Conservation (phyloP, 2,797 vertebrate genomes). For the Erithacus rubecula region DNA sequence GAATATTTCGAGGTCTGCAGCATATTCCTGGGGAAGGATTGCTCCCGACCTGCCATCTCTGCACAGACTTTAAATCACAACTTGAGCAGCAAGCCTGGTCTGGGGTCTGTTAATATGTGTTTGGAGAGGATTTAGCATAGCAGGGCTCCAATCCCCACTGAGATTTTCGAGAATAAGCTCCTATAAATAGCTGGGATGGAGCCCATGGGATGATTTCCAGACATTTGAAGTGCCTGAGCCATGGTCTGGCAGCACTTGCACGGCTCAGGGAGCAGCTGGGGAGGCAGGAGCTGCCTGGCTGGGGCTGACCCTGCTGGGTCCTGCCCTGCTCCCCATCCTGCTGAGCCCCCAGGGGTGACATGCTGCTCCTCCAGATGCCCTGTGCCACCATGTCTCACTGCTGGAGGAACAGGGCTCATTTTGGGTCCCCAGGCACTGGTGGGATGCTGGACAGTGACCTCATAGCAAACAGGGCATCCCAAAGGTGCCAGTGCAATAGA, state of each 20-base stretch:
- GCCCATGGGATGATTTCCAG: not conserved
- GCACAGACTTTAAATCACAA: not conserved
- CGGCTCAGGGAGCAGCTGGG: not conserved
- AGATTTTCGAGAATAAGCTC: not conserved
- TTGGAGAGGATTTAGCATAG: slow-evolving; percentile 11
- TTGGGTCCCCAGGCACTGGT: not conserved
- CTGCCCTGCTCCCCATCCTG: not conserved
- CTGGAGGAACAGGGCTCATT: rapidly evolving
- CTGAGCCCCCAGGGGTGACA: rapidly evolving
- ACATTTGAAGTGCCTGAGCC: not conserved
- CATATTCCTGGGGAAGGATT: not conserved
- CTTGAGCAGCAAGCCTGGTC: not conserved
- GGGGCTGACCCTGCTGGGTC: not conserved
- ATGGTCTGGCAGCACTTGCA: rapidly evolving
- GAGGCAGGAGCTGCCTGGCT: not conserved
- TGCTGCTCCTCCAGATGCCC: not conserved
- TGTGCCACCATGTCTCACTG: rapidly evolving
- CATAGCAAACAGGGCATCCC: rapidly evolving
- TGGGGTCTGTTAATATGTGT: not conserved
- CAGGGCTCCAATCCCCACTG: not conserved
- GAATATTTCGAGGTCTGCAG: not conserved
- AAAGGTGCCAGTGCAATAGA: not conserved
- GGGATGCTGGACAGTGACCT: not conserved
- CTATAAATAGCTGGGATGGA: not conserved
- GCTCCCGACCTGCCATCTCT: not conserved